A percentile compares a stretch with the other conserved stretches of the same genome.
Conservation (phyloP, 53 echinoderm and acorn worm genomes). For the Paracentrotus lividus region DNA sequence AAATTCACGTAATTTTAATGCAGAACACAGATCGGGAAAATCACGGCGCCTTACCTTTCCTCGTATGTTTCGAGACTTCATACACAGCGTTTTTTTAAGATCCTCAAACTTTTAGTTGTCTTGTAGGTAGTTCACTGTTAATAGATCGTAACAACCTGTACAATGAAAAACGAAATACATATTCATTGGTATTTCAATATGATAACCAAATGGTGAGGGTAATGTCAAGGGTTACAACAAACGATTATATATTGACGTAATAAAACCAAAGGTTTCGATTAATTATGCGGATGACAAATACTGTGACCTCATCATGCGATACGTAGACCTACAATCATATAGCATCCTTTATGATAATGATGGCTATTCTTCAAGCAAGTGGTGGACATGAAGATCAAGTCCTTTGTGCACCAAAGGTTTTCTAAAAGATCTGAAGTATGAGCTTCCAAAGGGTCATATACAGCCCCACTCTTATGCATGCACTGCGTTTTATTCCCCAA, state of each 20-base stretch:
- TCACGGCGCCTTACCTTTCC: conserved; percentile 31
- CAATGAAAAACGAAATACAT: neutral
- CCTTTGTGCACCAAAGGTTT: too few relatives aligned
- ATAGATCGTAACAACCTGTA: neutral
- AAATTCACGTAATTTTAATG: too few relatives aligned
- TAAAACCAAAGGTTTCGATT: neutral
- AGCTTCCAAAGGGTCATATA: too few relatives aligned
- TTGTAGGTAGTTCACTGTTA: neutral
- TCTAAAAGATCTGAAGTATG: too few relatives aligned
- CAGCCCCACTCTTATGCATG: too few relatives aligned
- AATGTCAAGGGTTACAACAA: neutral
- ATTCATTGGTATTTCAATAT: neutral
- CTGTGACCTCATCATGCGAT: too few relatives aligned
- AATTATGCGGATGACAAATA: neutral
- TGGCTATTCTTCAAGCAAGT: too few relatives aligned
- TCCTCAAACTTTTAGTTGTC: neutral
- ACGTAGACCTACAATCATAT: too few relatives aligned
- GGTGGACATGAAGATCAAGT: too few relatives aligned
- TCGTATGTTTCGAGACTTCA: neutral
- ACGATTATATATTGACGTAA: neutral
- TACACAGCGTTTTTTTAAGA: neutral
- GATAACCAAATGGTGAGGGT: neutral
- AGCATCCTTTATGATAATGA: too few relatives aligned
- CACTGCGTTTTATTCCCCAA: too few relatives aligned
- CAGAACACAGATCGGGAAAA: too few relatives aligned